Percentiles rank a stretch among this genome's conserved stretches.
phyloP scores from a whole-genome alignment of 1,140 invertebrate genomes.

The Anthonomus grandis region DNA sequence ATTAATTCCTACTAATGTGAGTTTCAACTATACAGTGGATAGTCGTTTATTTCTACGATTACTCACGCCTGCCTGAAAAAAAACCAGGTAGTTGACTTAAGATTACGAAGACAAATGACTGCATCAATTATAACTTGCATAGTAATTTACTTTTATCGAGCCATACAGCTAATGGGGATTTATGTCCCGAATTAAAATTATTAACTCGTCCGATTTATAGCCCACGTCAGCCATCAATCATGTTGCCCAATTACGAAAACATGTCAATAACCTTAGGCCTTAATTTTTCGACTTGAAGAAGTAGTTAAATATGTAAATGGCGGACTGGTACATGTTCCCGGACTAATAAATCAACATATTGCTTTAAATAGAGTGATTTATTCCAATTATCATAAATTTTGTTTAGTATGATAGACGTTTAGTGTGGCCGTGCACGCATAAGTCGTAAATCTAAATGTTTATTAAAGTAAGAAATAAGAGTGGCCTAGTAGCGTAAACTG shows the following conservation, averaged over 20 bases:
- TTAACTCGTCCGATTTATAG: conserved; percentile 16
- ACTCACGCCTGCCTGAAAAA: too few relatives aligned
- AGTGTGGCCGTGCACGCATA: conserved; percentile 18
- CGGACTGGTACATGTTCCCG: conserved; percentile 11
- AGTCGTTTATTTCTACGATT: too few relatives aligned
- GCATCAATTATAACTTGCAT: conserved; percentile 1
- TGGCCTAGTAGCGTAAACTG: too few relatives aligned
- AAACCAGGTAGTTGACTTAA: too few relatives aligned
- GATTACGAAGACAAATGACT: conserved; percentile 5
- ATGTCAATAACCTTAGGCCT: conserved; percentile 29
- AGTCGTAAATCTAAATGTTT: conserved; percentile 25
- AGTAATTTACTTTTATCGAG: conserved; percentile 4
- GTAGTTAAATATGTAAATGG: conserved; percentile 29
- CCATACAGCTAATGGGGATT: conserved; percentile 10
- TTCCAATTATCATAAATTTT: conserved; percentile 30
- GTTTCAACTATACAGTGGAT: too few relatives aligned
- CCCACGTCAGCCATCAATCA: conserved; percentile 26
- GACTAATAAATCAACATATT: conserved; percentile 28
- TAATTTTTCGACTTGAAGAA: conserved; percentile 24
- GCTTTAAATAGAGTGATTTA: conserved; percentile 32
- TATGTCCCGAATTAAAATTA: conserved; percentile 15
- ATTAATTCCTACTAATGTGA: too few relatives aligned
- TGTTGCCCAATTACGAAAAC: conserved; percentile 23
- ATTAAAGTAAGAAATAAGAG: too few relatives aligned
- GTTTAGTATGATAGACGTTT: conserved; percentile 24